phyloP scores from a whole-genome alignment of 2,797 vertebrate species.

The Argentina silus region DNA sequence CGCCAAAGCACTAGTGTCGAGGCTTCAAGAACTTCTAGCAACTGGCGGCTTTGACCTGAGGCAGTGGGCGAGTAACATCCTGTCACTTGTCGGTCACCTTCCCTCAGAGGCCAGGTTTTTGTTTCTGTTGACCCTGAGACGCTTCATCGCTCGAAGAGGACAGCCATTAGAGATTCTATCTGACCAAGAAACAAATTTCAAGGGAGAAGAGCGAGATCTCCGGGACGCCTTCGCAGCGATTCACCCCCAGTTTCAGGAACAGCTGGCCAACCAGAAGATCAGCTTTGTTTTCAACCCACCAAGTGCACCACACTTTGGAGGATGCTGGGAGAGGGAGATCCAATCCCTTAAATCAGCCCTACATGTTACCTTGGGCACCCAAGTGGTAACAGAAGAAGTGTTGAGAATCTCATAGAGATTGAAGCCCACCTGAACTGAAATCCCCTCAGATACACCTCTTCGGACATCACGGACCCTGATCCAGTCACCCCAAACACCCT shows the following conservation, averaged over 20 bases:
- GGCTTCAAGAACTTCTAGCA: background rate
- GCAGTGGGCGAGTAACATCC: conserved; percentile 10
- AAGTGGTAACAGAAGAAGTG: background rate
- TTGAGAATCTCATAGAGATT: conserved; percentile 14
- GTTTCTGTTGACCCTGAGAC: too few relatives aligned
- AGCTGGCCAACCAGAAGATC: too few relatives aligned
- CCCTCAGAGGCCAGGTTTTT: conserved; percentile 11
- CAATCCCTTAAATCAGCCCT: conserved; percentile 9
- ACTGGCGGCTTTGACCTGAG: conserved; percentile 10
- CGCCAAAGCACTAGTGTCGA: background rate
- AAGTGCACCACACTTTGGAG: too few relatives aligned
- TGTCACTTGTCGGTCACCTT: conserved; percentile 2
- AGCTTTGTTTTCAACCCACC: too few relatives aligned
- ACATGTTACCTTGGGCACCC: background rate
- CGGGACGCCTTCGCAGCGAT: too few relatives aligned
- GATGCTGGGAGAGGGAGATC: conserved; percentile 17
- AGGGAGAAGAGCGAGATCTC: too few relatives aligned
- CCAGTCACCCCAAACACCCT: conserved; percentile 6
- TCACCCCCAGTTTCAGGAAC: too few relatives aligned
- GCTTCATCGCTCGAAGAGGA: too few relatives aligned
- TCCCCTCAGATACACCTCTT: conserved; percentile 22
- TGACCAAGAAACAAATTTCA: too few relatives aligned
- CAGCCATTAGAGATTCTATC: too few relatives aligned
- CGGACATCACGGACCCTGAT: conserved; percentile 7
- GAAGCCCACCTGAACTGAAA: conserved; percentile 22